Conservation (phyloP, 2,888 invertebrate genomes). For the Drosophila eohydei region DNA sequence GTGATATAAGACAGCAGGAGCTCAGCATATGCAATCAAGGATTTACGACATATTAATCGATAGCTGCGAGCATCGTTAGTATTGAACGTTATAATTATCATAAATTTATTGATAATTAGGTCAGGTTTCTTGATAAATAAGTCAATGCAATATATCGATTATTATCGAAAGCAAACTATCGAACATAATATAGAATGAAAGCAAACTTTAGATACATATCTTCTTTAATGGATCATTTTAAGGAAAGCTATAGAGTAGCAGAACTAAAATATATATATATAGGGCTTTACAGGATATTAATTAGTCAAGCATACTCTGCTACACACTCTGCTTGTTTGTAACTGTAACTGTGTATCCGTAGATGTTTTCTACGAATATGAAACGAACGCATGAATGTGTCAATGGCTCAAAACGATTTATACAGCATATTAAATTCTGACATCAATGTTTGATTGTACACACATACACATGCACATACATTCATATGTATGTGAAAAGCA, state of each 20-base stretch:
- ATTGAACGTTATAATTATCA: too few species aligned
- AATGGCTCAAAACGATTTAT: conserved; percentile 81
- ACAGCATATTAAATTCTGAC: conserved; percentile 81
- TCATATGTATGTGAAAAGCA: conserved; percentile 37
- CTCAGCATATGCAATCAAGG: too few species aligned
- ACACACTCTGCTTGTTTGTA: conserved; percentile 5
- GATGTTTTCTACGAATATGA: conserved; percentile 52
- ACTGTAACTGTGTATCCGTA: conserved; percentile 19
- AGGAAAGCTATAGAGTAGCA: too few species aligned
- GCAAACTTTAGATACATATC: too few species aligned
- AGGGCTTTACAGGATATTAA: conserved; percentile 2
- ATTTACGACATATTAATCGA: neutral
- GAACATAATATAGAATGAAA: too few species aligned
- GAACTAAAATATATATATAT: neutral
- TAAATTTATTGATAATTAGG: neutral
- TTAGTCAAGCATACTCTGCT: conserved; percentile 4
- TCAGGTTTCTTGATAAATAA: neutral
- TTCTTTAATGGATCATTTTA: too few species aligned
- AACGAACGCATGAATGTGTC: conserved; percentile 79
- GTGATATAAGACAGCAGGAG: conserved; percentile 5
- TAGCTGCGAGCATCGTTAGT: neutral
- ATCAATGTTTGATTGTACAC: conserved; percentile 78
- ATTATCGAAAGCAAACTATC: neutral
- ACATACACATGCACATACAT: conserved; percentile 13
- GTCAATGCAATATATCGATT: neutral